Evolutionary conservation across 2,888 invertebrate genomes (phyloP).

Genomic region (Hoplodrina ambigua): DNA sequence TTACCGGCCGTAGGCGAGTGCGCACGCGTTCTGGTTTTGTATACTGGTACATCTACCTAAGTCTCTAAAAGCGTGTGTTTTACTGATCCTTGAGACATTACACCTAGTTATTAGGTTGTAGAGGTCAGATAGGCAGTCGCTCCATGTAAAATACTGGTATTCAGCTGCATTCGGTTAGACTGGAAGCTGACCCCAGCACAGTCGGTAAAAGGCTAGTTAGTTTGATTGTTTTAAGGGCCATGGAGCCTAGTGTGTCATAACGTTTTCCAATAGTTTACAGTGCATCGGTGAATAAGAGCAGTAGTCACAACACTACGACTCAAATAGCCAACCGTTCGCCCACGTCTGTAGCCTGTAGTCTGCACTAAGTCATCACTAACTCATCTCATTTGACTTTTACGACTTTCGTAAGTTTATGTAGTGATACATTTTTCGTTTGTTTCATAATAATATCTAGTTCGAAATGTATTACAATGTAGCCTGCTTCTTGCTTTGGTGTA

Average conservation of each 20-base stretch:
- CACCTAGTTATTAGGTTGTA: too few species aligned
- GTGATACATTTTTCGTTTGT: constrained; percentile 8
- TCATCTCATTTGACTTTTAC: constrained; percentile 14
- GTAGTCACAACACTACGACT: constrained; percentile 4
- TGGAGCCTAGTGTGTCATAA: not conserved
- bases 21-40: too few species aligned
- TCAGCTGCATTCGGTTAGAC: too few species aligned
- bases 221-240: too few species aligned
- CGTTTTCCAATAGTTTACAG: not conserved
- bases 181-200: too few species aligned
- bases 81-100: too few species aligned
- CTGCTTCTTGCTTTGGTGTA: not conserved
- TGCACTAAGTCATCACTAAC: constrained; percentile 4
- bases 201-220: too few species aligned
- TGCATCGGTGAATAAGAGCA: not conserved
- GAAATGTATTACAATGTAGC: not conserved
- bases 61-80: too few species aligned
- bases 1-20: too few species aligned
- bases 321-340: not conserved
- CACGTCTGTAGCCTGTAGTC: not conserved
- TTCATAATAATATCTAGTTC: constrained; percentile 3
- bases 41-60: too few species aligned
- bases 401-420: constrained; percentile 10
- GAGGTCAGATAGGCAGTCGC: too few species aligned
- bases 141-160: too few species aligned